Evolutionary conservation across 1,140 invertebrate genomes (phyloP).

Genomic region (Lepidurus arcticus): DNA sequence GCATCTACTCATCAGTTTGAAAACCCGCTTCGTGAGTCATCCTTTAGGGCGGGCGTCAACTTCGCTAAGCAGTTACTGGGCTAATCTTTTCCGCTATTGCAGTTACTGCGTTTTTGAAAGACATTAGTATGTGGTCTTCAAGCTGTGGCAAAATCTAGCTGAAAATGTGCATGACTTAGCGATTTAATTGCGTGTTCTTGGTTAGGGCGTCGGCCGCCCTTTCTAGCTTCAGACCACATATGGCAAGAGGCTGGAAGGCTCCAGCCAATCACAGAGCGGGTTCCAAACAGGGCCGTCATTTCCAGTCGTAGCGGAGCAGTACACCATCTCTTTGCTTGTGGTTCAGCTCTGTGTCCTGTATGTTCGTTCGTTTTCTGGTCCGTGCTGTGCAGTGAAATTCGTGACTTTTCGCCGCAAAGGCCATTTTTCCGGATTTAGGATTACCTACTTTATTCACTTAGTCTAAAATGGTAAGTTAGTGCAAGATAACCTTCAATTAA

Average conservation of each 20-base stretch:
- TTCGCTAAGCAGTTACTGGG: neutral
- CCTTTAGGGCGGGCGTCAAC: neutral
- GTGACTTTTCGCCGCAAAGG: slow-evolving; percentile 17
- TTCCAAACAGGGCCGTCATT: neutral
- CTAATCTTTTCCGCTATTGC: neutral
- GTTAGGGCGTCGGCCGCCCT: slow-evolving; percentile 6
- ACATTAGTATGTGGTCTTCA: neutral
- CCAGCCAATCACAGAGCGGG: neutral
- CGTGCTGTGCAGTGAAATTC: slow-evolving; percentile 12
- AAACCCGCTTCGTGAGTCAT: slow-evolving; percentile 4
- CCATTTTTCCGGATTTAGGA: neutral
- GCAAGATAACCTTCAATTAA: neutral
- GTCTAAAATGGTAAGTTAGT: neutral
- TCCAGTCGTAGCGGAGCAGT: neutral
- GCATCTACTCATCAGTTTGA: neutral
- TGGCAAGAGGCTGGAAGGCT: slow-evolving; percentile 1
- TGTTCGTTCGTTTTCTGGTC: neutral
- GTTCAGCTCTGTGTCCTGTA: slow-evolving; percentile 5
- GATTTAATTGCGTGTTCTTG: neutral
- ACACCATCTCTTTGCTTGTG: neutral
- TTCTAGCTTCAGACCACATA: slow-evolving; percentile 15
- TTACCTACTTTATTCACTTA: neutral
- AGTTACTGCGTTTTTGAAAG: neutral
- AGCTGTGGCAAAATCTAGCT: neutral
- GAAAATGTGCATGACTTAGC: neutral